Evolutionary conservation across 2,113 vertebrate genomes (phyloP).

Genomic region (Euleptes europaea): DNA sequence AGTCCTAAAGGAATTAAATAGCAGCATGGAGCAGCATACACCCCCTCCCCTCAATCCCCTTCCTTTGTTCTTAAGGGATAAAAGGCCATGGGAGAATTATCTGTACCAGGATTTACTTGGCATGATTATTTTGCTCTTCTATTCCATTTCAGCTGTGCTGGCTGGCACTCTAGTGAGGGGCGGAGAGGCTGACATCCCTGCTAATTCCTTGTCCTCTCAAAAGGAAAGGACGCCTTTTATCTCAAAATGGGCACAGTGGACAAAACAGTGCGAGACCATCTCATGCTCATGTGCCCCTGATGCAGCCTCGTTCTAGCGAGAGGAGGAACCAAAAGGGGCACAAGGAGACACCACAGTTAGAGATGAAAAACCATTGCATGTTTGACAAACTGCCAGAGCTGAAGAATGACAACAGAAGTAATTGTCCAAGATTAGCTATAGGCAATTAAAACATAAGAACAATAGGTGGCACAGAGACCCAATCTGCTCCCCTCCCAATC

Average conservation of each 20-base stretch:
- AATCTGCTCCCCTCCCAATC: neutral
- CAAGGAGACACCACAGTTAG: slow-evolving; percentile 30
- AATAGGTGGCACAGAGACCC: too few relatives aligned
- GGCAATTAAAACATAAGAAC: too few relatives aligned
- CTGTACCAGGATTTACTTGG: neutral
- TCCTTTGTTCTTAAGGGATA: slow-evolving; percentile 26
- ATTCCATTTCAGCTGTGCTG: neutral
- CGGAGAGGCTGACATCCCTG: slow-evolving; percentile 22
- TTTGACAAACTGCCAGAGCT: slow-evolving; percentile 41
- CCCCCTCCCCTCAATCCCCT: slow-evolving; percentile 12
- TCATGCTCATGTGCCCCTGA: neutral
- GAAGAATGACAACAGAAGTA: slow-evolving; percentile 17
- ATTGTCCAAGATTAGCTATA: neutral
- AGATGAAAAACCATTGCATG: slow-evolving; percentile 24
- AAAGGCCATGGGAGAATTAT: slow-evolving; percentile 33
- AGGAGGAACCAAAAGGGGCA: slow-evolving; percentile 14
- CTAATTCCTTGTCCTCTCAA: neutral
- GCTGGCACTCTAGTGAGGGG: neutral
- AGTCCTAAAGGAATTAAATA: slow-evolving; percentile 14
- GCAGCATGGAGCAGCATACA: slow-evolving; percentile 1
- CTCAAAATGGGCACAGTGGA: slow-evolving; percentile 9
- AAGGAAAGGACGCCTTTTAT: slow-evolving; percentile 17
- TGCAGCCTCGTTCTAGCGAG: slow-evolving; percentile 6
- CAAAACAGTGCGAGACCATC: slow-evolving; percentile 1
- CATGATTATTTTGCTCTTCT: neutral